Base-by-base conservation (phyloP, 2,888 invertebrate species). In the Sphaerophoria rueppellii region DNA sequence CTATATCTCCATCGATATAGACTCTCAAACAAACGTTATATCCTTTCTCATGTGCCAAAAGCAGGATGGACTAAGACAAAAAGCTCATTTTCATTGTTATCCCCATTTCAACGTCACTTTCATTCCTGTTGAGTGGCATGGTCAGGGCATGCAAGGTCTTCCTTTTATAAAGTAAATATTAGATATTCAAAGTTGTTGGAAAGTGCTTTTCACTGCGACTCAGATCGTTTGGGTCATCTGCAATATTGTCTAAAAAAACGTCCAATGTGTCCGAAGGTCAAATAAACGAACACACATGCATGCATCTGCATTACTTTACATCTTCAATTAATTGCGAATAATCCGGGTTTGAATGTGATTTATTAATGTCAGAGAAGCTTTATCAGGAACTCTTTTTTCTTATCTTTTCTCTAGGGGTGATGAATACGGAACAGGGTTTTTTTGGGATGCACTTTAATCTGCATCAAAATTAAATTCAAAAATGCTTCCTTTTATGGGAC, bases 31-130 rank as follows among this genome's bases (percentile, higher is more conserved):
- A 54, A 24, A 9, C 11, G 4, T 65, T 16, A 35, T 37, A 37
- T 14, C 24, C 40, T 5, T 24, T 67, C 37, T 67, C 54, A 52
- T 5, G 54, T 67, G 67, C 67, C 67, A 67, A 32, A n/a, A 67
- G n/a, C 48, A 50, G 46, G 14, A 4, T 12, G 32, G 43, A 54
- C 48, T 67, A 69, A 67, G 50, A 48, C 48, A 70, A 82, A 52
- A 82, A 63, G 14, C 61, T 82, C 78, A 73, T 63, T 70, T 73
- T 54, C 82, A 48, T 78, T 46, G 74, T 74, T 65, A 79, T 70
- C 57, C 67, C 24, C 2, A 24, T 82, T 74, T 80, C 74, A 80
- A 34, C 63, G 81, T 14, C 81, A 60, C 67, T 74, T 74, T 77
- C 73, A 82, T 73, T 67, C 67, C 61, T 73, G 40, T 43, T 43